Conservation (phyloP, 2,113 vertebrate species). For the Alectura lathami region DNA sequence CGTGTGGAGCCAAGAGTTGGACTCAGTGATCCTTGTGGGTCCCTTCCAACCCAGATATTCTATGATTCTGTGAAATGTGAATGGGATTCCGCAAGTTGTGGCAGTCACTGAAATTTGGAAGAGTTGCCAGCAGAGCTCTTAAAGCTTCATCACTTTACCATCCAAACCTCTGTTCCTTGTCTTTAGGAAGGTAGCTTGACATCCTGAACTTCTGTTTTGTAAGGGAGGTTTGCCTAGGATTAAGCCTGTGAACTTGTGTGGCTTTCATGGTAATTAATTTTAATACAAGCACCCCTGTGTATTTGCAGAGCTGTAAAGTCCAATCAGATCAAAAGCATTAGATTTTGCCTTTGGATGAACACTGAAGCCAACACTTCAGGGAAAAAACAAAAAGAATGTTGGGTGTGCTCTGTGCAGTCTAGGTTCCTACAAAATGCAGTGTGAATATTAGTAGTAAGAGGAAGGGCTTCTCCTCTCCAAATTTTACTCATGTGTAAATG, state of each 20-base stretch:
- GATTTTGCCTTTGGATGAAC: neutral
- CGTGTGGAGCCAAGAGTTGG: neutral
- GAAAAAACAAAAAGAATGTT: neutral
- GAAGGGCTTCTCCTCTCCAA: neutral
- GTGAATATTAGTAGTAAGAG: neutral
- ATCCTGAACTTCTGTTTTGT: neutral
- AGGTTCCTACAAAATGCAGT: neutral
- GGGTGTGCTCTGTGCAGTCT: neutral
- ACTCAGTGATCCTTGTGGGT: neutral
- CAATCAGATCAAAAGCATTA: neutral
- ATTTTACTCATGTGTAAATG: neutral
- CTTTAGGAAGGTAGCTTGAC: neutral
- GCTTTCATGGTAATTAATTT: slow-evolving; percentile 56
- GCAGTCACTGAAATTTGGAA: neutral
- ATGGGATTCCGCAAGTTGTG: neutral
- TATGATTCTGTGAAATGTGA: neutral
- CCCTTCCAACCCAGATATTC: neutral
- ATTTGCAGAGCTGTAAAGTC: slow-evolving; percentile 16
- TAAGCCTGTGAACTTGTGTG: neutral
- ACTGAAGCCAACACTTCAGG: neutral
- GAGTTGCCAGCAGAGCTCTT: neutral
- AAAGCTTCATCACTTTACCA: neutral
- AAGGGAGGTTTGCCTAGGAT: neutral
- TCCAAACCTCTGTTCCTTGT: neutral
- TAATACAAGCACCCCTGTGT: slow-evolving; percentile 12